A percentile compares a stretch with the other conserved stretches of the same genome.
Conservation (phyloP, 2,888 invertebrate genomes). For the Leucozona laternaria region DNA sequence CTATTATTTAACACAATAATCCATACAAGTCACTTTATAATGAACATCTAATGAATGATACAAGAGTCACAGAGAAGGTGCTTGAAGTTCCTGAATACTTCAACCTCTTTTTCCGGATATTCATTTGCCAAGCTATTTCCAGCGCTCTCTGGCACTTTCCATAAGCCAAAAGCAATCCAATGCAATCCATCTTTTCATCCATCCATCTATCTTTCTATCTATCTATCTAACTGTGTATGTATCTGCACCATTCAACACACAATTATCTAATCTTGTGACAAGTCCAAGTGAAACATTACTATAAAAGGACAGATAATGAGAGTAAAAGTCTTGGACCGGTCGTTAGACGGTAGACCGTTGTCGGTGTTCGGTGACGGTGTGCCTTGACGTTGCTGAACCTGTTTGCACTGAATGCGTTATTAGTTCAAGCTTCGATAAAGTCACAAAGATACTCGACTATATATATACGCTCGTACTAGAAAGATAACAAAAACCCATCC, state of each 20-base stretch:
- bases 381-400: slow-evolving; percentile 39
- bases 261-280: slow-evolving; percentile 74
- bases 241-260: slow-evolving; percentile 58
- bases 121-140: slow-evolving; percentile 12
- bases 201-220: slow-evolving; percentile 4
- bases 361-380: neutral
- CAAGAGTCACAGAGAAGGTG: slow-evolving; percentile 21
- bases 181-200: slow-evolving; percentile 11
- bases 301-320: slow-evolving; percentile 74
- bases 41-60: slow-evolving; percentile 18
- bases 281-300: slow-evolving; percentile 72
- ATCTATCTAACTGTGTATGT: neutral
- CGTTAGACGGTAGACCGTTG: neutral
- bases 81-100: slow-evolving; percentile 34
- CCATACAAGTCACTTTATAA: slow-evolving; percentile 11
- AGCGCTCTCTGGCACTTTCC: neutral
- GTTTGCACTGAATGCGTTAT: slow-evolving; percentile 68
- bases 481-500: slow-evolving; percentile 52
- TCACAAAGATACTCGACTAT: slow-evolving; percentile 35
- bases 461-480: slow-evolving; percentile 2
- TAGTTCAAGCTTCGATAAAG: slow-evolving; percentile 59
- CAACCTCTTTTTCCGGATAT: slow-evolving; percentile 37
- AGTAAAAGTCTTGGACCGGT: slow-evolving; percentile 71
- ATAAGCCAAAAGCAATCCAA: slow-evolving; percentile 2
- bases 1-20: slow-evolving; percentile 2